Base-by-base conservation (phyloP, 2,113 vertebrate species). In the Callopanchax toddi region DNA sequence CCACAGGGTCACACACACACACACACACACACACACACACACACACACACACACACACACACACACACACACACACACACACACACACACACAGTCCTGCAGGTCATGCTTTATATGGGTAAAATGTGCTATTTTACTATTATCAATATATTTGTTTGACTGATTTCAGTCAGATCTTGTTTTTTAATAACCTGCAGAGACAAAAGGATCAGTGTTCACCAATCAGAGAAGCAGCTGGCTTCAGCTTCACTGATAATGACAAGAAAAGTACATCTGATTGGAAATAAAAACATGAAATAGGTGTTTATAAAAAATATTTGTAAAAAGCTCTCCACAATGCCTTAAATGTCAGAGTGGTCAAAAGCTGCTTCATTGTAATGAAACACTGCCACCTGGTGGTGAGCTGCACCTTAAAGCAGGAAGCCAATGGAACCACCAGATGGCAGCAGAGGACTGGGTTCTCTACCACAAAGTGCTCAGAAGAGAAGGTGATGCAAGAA, bases 321-420 rank as follows among this genome's bases (percentile, higher is more conserved):
- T 8, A 23, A 20, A 34, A 1, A n/a, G n/a, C n/a, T 12, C 45
- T 22, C 10, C 5, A 17, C n/a, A 3, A 8, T 26, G 7, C 23
- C 17, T 4, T 23, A n/a, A n/a, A 12, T 18, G 25, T 9, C n/a
- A 16, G 20, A 0, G 0, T 3, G 11, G 2, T 2, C 59, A 4
- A 32, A 4, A 18, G 5, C 51, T 45, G 48, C 18, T 40, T 9
- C 6, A 55, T 1, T 70, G 15, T 71, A 8, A 71, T 64, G 21
- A 76, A 45, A 18, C 51, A 52, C 79, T 42, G 76, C 71, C 83
- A 62, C 34, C 69, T 84, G 17, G 52, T 78, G 83, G 62, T 59
- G 0, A 29, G 21, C n/a, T 58, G 43, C 65, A 72, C 0, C 1
- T 18, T 0, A 3, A 13, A 5, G 3, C 23, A 16, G 23, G 1